Base-by-base conservation (phyloP, 2,113 vertebrate species). In the Dipodomys merriami region DNA sequence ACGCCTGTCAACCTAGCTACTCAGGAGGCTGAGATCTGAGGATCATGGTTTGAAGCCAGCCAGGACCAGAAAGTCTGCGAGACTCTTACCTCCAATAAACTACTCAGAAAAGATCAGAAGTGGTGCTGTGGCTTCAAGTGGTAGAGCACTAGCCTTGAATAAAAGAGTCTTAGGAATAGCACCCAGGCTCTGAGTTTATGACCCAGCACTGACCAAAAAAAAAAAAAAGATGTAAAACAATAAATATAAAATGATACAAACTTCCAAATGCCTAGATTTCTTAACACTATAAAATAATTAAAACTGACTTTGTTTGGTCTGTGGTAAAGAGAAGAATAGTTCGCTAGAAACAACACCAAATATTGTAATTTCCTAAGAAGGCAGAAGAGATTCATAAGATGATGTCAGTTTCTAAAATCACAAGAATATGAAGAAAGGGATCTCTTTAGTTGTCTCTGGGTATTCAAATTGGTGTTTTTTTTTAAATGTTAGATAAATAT, bases 191-290 rank as follows among this genome's bases (percentile, higher is more conserved):
- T 18, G 53, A 57, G 53, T 57, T 57, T 13, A 57, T 15, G 53
- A 11, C 53, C 53, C 15, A 16, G 53, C 11, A 57, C 53, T 16
- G 49, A 13, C 49, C 39, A 39, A 49, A 12, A 49, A 49, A 49
- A 49, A 49, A 16, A 57, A 16, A 57, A 57, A 57, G 12, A 4
- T 57, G 53, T 57, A 78, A 92, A 79, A 84, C 69, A 16, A 29
- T 80, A 94, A 93, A 93, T 85, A 83, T n/a, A 67, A 94, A 93
- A 94, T 67, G 68, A 79, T 44, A 5, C 65, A 69, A 29, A 35
- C 91, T 94, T 69, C 80, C 46, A 83, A 3, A 88, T 33, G 7
- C 13, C 8, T 57, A 93, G 57, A 16, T 8, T 68, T 79, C 87
- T 83, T 85, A 27, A 49, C 2, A 27, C 25, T 86, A 64, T 77